Evolutionary conservation across 2,888 invertebrate genomes (phyloP), one percentile per base, ranked within the genome.

Genomic region (Pantelozetes paolii): DNA sequence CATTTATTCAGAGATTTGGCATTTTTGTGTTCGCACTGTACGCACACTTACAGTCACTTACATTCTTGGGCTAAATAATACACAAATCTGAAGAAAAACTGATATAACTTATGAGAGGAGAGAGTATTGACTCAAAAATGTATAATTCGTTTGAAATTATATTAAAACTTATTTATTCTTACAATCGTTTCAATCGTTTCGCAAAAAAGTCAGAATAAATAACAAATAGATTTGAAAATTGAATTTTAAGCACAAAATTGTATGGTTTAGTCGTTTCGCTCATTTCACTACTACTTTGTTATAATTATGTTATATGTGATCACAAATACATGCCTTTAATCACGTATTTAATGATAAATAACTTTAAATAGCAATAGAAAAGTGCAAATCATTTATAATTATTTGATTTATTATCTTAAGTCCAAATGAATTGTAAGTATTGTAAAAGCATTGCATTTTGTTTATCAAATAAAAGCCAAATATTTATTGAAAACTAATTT

Each of bases 361-460:
- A n/a, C n/a, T n/a, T n/a, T 50, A 50, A 50, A 50, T 50, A 50
- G n/a, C 20, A 9, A 36, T 36, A 50, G 50, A 50, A 50, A 50
- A 50, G 50, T n/a, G 50, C 50, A 50, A 18, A n/a, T 18, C 36
- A 36, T 36, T 8, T 20, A 50, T n/a, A 1, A 11, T n/a, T n/a
- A n/a, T 50, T n/a, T 50, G 50, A 50, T 50, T 50, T 50, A 50
- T 50, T 50, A 50, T 50, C 50, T 50, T 20, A 50, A 50, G 18
- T 50, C 50, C 20, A n/a, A 50, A 50, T 50, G 50, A n/a, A 50
- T 50, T 50, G 50, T 50, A 50, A 50, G 20, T 5, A n/a, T n/a
- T n/a, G n/a, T n/a, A n/a, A n/a, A n/a, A n/a, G n/a, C n/a, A n/a
- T n/a, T n/a, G n/a, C n/a, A n/a, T 50, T 50, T 18, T 50, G 50